These are phyloP conservation scores for Pseudomyrmex gracilis DNA, from an alignment of 1,140 invertebrate species.

Conservation along the genomic window DNA sequence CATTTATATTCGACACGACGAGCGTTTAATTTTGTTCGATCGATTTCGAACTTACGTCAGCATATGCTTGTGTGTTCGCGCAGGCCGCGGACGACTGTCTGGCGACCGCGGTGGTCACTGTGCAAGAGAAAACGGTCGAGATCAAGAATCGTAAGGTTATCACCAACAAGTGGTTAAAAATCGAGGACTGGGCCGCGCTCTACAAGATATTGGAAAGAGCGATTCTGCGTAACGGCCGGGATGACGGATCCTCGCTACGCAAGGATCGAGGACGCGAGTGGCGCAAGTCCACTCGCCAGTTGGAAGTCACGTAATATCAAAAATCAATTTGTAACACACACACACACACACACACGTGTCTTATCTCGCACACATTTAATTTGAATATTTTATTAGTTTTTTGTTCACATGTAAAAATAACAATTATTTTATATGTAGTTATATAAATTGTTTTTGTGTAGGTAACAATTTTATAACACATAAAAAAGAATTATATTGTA, in stretches of 20 bases:
- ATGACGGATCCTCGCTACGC: conserved; percentile 20
- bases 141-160: conserved; percentile 71
- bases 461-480: too few relatives aligned
- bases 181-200: conserved; percentile 75
- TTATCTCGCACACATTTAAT: too few relatives aligned
- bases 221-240: conserved; percentile 67
- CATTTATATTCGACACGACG: background rate
- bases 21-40: background rate
- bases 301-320: conserved; percentile 74
- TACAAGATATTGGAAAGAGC: conserved; percentile 75
- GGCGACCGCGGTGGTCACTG: conserved; percentile 76
- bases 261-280: conserved; percentile 59
- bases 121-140: conserved; percentile 75
- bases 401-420: too few relatives aligned
- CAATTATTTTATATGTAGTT: too few relatives aligned
- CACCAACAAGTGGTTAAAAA: conserved; percentile 78
- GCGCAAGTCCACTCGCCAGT: conserved; percentile 72
- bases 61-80: conserved; percentile 25
- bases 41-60: background rate
- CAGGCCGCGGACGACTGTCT: conserved; percentile 74
- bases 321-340: too few relatives aligned
- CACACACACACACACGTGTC: too few relatives aligned
- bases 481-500: too few relatives aligned
- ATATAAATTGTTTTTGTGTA: too few relatives aligned
- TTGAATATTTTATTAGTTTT: too few relatives aligned